Evolutionary conservation across 2,888 invertebrate species (phyloP), one percentile per base, ranked within the genome.

Genomic region (Drosophila nr. medialis): DNA sequence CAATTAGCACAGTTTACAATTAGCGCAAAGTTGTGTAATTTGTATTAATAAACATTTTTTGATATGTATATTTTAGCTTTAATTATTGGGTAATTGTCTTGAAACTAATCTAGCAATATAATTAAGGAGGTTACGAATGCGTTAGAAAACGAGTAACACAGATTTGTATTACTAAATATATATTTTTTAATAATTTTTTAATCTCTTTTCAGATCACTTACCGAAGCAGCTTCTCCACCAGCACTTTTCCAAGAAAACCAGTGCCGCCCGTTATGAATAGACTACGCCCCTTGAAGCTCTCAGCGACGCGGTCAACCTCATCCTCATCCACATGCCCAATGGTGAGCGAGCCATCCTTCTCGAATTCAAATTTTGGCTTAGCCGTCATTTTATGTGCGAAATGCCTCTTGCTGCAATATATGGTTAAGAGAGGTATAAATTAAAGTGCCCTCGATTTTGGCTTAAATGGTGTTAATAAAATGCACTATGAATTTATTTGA

Each of bases 221-320:
- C 93, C 93, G 91, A 50, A 93, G 77, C 24, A 93, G 83, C 84
- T 93, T 93, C 77, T 93, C 93, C 34, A 93, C 91, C 40, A 93
- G 82, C 67, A 93, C 93, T 83, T 93, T 93, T 72, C 93, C 93
- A 38, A 93, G 83, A 72, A 93, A 93, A n/a, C 93, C 93, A 6
- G 93, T 93, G 64, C 93, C 93, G 34, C 93, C 93, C 38, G 93
- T 93, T 62, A 93, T 92, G 69, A 93, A 92, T 21, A 93, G 79
- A 55, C 89, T 89, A 60, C 92, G 91, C 29, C 91, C 92, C 61
- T 89, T 88, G 65, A 92, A 92, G 64, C 91, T 89, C 69, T 91
- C 86, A 4, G 92, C 91, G 56, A 93, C 82, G 59, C 93, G 92
- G 84, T 93, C 93, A 66, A 90, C 91, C 66, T 92, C 93, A 50